Conservation (phyloP, 2,888 invertebrate species). For the Auanema freiburgensis region DNA sequence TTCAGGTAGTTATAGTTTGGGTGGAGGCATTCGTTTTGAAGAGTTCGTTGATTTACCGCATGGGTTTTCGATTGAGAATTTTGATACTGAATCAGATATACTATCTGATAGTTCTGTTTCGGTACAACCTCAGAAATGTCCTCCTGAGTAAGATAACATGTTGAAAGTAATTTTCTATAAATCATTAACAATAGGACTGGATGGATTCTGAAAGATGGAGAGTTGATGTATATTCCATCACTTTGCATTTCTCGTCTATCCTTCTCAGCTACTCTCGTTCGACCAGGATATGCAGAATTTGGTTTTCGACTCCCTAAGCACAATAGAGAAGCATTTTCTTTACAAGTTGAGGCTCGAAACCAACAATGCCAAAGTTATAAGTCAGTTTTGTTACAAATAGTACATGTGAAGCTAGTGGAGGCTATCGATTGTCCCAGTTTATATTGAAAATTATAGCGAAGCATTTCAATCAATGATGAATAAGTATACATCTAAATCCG, state of each 20-base stretch:
- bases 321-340: conserved; percentile 39
- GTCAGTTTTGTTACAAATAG: conserved; percentile 8
- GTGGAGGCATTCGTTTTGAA: conserved; percentile 70
- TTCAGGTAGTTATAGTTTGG: conserved; percentile 70
- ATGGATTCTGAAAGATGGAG: conserved; percentile 68
- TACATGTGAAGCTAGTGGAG: not conserved
- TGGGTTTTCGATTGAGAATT: conserved; percentile 64
- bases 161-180: not conserved
- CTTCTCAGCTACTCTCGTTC: conserved; percentile 70
- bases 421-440: not conserved
- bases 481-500: conserved; percentile 19
- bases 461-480: conserved; percentile 25
- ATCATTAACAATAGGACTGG: conserved; percentile 64
- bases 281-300: conserved; percentile 69
- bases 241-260: conserved; percentile 69
- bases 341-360: conserved; percentile 57
- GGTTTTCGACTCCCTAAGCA: conserved; percentile 64
- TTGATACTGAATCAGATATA: conserved; percentile 33
- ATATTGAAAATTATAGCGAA: conserved; percentile 18
- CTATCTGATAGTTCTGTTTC: not conserved
- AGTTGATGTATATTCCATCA: conserved; percentile 68
- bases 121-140: conserved; percentile 5
- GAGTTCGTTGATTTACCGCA: conserved; percentile 69
- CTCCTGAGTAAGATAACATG: conserved; percentile 10
- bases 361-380: conserved; percentile 61